A percentile compares a stretch with the other conserved stretches of the same genome.
Conservation (phyloP, 2,888 invertebrate genomes). For the Xanthia togata region DNA sequence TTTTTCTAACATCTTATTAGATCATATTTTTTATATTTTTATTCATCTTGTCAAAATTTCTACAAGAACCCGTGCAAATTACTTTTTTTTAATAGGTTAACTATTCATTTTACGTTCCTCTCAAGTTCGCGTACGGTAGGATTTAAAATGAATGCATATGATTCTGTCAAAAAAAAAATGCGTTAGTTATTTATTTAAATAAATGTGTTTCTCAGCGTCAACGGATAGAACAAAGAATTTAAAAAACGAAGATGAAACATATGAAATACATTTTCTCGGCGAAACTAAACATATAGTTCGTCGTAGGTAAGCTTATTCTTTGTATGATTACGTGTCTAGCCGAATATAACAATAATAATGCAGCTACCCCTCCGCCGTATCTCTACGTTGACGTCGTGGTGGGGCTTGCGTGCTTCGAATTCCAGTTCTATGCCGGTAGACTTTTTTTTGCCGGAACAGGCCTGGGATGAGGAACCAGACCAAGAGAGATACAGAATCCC, state of each 20-base stretch:
- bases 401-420: no score
- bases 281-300: neutral
- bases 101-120: neutral
- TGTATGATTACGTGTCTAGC: neutral
- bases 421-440: no score
- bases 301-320: no score
- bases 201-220: neutral
- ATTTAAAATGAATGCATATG: neutral
- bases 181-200: neutral
- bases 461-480: no score
- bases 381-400: no score
- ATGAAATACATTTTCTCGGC: constrained; percentile 3
- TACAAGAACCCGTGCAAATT: neutral
- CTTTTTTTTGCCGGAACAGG: no score
- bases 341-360: neutral
- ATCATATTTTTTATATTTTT: neutral
- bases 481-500: no score
- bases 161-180: neutral
- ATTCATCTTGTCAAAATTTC: neutral
- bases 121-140: neutral
- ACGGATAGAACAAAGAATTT: neutral
- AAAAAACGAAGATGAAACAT: neutral
- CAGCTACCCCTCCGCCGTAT: no score
- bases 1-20: neutral
- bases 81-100: neutral